These are phyloP conservation scores for Criorhina ranunculi DNA, from an alignment of 2,888 invertebrate species.

Conservation along the genomic window DNA sequence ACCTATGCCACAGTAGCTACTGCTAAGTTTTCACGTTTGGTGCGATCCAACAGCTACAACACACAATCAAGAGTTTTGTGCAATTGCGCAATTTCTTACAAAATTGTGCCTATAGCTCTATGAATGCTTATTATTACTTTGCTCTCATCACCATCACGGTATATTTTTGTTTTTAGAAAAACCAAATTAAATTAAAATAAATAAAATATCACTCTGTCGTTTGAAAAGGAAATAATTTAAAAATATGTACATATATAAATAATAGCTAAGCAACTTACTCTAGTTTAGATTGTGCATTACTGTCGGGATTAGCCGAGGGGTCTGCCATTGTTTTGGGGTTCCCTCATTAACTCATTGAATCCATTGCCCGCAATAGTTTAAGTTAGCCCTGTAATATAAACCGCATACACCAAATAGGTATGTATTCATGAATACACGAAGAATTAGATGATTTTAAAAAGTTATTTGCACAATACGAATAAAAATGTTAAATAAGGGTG, in stretches of 20 bases:
- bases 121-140: constrained; percentile 56
- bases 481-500: constrained; percentile 43
- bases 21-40: constrained; percentile 12
- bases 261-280: constrained; percentile 66
- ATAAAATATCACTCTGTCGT: constrained; percentile 16
- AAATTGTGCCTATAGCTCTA: constrained; percentile 51
- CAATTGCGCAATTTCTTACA: constrained; percentile 72
- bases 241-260: neutral
- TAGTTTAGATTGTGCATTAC: constrained; percentile 52
- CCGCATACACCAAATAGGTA: constrained; percentile 15
- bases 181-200: constrained; percentile 20
- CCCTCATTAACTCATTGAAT: constrained; percentile 61
- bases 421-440: too few relatives aligned
- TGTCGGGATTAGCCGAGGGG: constrained; percentile 59
- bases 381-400: constrained; percentile 56
- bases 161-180: constrained; percentile 54
- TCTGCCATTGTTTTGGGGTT: constrained; percentile 71
- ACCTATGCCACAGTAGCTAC: constrained; percentile 11
- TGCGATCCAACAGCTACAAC: constrained; percentile 47
- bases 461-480: constrained; percentile 44
- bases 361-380: constrained; percentile 64
- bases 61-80: constrained; percentile 65
- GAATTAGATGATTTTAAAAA: constrained; percentile 33
- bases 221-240: constrained; percentile 7
- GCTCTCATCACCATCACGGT: constrained; percentile 33